Conservation (phyloP, 2,113 vertebrate genomes). For the Alectura lathami region DNA sequence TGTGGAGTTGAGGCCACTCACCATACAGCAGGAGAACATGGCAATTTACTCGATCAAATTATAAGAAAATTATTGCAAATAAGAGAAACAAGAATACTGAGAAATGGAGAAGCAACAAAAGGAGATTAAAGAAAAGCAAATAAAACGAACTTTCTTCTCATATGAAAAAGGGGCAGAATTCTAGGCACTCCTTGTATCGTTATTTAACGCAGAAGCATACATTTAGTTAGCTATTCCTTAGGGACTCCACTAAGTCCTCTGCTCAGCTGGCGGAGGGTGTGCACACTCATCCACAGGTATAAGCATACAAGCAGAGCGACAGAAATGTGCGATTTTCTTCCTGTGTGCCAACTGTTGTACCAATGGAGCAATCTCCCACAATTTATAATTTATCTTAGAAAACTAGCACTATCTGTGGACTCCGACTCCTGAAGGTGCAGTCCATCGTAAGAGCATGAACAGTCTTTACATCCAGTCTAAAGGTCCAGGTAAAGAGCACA, state of each 20-base stretch:
- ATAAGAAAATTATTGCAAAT: not conserved
- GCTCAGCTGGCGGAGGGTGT: not conserved
- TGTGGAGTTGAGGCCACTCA: not conserved
- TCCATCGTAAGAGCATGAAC: not conserved
- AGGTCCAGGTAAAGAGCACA: not conserved
- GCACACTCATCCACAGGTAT: not conserved
- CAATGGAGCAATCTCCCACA: not conserved
- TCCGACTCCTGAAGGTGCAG: not conserved
- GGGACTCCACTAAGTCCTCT: not conserved
- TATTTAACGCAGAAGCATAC: not conserved
- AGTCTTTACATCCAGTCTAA: not conserved
- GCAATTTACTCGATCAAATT: not conserved
- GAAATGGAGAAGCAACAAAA: not conserved
- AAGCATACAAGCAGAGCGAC: not conserved
- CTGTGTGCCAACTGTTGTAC: too few relatives aligned
- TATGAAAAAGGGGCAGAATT: not conserved
- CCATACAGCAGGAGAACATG: not conserved
- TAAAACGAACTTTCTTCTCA: not conserved
- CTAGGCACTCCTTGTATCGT: not conserved
- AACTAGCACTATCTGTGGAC: too few relatives aligned
- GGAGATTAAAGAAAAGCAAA: not conserved
- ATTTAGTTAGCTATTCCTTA: not conserved
- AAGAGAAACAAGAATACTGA: not conserved
- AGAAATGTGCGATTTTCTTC: not conserved
- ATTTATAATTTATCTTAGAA: not conserved